A percentile compares a stretch with the other conserved stretches of the same genome.
Evolutionary conservation across 2,888 invertebrate genomes (phyloP).

Genomic region (Netelia inedita): DNA sequence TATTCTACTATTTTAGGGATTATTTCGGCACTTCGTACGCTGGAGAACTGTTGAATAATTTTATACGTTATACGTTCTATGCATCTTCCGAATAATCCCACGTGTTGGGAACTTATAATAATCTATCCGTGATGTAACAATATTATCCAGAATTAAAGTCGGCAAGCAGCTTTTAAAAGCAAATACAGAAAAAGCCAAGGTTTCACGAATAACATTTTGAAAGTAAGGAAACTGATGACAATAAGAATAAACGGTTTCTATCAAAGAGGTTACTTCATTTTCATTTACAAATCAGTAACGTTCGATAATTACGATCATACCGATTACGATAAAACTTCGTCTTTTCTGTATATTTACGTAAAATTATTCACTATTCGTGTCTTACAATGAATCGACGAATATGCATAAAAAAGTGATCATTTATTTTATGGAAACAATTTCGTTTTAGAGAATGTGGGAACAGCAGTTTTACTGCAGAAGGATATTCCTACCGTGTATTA

Average conservation of each 20-base stretch:
- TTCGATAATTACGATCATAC: background rate
- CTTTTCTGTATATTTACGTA: background rate
- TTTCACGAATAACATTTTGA: slow-evolving; percentile 1
- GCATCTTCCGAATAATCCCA: background rate
- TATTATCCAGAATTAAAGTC: background rate
- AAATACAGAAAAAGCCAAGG: background rate
- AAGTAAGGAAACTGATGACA: slow-evolving; percentile 6
- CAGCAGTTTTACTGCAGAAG: slow-evolving; percentile 45
- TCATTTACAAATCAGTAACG: slow-evolving; percentile 6
- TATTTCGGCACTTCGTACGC: no score
- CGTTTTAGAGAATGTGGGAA: slow-evolving; percentile 62
- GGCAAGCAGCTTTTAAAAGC: background rate
- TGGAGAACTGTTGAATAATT: no score
- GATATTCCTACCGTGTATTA: slow-evolving; percentile 29
- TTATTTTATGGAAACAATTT: background rate
- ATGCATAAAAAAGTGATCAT: background rate
- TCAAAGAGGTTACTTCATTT: slow-evolving; percentile 23
- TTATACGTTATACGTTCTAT: background rate
- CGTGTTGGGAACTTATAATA: background rate
- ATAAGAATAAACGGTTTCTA: background rate
- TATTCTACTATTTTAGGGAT: no score
- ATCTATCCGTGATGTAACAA: background rate
- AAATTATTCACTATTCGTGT: background rate
- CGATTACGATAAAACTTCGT: background rate
- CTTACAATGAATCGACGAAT: background rate